phyloP scores from a whole-genome alignment of 2,113 vertebrate genomes.

The Dinomys branickii region DNA sequence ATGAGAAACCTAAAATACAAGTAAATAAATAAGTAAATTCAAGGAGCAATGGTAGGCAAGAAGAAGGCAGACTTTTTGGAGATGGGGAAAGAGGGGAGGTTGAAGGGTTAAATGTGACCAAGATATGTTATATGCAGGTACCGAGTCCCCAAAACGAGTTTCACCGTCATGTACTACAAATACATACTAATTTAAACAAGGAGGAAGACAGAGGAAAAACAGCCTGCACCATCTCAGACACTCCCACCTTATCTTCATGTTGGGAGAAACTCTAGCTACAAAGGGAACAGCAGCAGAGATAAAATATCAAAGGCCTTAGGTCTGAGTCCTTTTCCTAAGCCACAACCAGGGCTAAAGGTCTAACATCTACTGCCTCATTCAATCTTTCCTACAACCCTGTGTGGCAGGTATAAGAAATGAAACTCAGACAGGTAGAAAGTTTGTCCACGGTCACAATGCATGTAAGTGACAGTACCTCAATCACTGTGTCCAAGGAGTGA shows the following conservation, averaged over 20 bases:
- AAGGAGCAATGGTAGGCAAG: neutral
- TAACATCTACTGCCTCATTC: neutral
- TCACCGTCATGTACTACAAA: neutral
- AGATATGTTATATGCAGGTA: neutral
- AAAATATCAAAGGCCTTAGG: neutral
- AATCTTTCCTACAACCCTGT: neutral
- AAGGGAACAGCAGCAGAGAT: neutral
- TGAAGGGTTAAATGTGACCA: neutral
- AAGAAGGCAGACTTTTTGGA: neutral
- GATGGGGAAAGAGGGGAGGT: neutral
- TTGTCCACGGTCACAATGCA: neutral
- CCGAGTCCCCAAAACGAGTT: neutral
- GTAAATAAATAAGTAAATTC: neutral
- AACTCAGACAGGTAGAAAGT: neutral
- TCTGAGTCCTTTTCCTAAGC: neutral
- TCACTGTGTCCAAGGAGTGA: neutral
- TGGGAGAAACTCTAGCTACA: neutral
- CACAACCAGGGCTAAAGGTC: neutral
- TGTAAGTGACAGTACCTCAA: neutral
- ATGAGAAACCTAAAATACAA: neutral
- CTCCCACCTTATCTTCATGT: neutral
- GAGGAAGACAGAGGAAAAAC: neutral
- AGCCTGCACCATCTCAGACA: neutral
- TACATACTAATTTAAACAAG: neutral
- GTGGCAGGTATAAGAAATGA: neutral